A percentile compares a stretch with the other conserved stretches of the same genome.
phyloP scores from a whole-genome alignment of 2,797 vertebrate genomes.

The Peromyscus nudipes region DNA sequence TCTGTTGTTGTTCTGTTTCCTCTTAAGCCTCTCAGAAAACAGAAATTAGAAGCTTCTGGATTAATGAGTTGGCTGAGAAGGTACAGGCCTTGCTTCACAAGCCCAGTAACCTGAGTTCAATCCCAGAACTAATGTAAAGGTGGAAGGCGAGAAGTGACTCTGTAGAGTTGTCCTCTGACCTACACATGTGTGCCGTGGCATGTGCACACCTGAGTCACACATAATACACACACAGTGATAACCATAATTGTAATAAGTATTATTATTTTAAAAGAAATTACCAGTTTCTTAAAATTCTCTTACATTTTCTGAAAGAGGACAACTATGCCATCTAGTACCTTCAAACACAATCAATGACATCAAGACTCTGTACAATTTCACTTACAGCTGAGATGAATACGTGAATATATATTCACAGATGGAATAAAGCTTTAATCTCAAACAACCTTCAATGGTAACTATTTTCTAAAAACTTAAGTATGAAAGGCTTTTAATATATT shows the following conservation, averaged over 20 bases:
- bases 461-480: background rate
- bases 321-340: background rate
- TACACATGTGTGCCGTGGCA: background rate
- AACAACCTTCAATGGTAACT: too few species aligned
- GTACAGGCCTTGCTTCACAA: background rate
- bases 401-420: background rate
- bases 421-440: background rate
- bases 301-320: background rate
- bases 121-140: background rate
- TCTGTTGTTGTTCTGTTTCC: background rate
- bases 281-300: background rate
- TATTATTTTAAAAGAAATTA: background rate
- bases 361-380: background rate
- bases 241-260: too few species aligned
- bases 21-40: background rate
- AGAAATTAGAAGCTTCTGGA: background rate
- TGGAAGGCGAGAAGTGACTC: background rate
- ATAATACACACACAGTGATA: background rate
- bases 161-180: background rate
- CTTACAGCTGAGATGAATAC: background rate
- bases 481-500: background rate
- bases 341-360: background rate
- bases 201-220: background rate
- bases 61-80: background rate
- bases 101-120: background rate